These are phyloP conservation scores for Pampusana beccarii DNA, from an alignment of 2,113 vertebrate genomes.

Conservation along the genomic window DNA sequence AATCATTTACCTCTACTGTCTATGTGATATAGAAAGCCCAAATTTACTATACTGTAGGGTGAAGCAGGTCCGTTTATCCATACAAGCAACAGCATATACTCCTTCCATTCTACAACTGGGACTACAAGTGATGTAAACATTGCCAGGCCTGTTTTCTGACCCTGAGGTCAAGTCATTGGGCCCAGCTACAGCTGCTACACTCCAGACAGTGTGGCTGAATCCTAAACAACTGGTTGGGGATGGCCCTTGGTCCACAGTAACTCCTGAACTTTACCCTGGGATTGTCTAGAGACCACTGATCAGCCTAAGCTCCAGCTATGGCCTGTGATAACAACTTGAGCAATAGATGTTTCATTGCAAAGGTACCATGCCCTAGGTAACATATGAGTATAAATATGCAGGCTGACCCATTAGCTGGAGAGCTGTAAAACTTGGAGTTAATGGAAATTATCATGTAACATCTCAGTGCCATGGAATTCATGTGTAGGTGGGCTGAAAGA, in stretches of 20 bases:
- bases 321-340: background rate
- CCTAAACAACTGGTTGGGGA: background rate
- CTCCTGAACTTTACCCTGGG: background rate
- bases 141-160: background rate
- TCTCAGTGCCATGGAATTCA: background rate
- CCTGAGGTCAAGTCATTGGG: background rate
- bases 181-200: background rate
- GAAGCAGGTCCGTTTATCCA: background rate
- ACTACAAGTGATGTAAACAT: background rate
- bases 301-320: background rate
- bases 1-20: background rate
- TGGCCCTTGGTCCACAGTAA: background rate
- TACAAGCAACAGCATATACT: accelerated
- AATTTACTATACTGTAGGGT: background rate
- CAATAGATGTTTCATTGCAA: background rate
- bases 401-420: background rate
- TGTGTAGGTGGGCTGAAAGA: background rate
- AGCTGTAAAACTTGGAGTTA: background rate
- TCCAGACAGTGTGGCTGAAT: background rate
- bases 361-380: background rate
- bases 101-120: background rate
- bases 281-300: background rate
- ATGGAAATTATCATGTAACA: background rate
- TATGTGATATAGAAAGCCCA: background rate
- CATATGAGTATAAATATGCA: background rate